Evolutionary conservation across 2,888 invertebrate species (phyloP).

Genomic region (Timandra comae): DNA sequence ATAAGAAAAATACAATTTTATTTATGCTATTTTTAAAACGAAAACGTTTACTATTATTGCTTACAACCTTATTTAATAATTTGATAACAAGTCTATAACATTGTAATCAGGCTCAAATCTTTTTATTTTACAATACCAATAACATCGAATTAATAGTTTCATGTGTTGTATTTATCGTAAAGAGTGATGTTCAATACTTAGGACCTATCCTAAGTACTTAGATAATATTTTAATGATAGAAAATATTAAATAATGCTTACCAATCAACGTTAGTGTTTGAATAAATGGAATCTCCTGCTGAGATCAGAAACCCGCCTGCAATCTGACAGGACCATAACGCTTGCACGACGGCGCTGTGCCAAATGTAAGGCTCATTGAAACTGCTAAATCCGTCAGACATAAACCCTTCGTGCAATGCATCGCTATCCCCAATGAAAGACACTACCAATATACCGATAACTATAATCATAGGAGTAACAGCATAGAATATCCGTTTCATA

Average conservation of each 20-base stretch:
- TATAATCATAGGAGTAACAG: slow-evolving; percentile 36
- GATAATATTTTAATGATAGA: too few species aligned
- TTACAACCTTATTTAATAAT: too few species aligned
- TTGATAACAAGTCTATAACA: too few species aligned
- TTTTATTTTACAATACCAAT: too few species aligned
- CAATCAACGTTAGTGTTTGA: slow-evolving; percentile 49
- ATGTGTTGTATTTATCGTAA: too few species aligned
- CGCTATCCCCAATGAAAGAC: slow-evolving; percentile 30
- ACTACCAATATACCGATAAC: slow-evolving; percentile 31
- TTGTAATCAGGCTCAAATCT: too few species aligned
- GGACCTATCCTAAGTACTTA: too few species aligned
- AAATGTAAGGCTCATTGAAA: slow-evolving; percentile 41
- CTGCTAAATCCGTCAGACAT: slow-evolving; percentile 34
- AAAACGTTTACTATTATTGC: too few species aligned
- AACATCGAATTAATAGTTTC: too few species aligned
- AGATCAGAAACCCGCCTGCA: slow-evolving; percentile 54
- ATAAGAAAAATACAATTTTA: too few species aligned
- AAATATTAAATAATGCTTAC: slow-evolving; percentile 30
- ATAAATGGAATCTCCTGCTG: slow-evolving; percentile 52
- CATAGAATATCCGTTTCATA: slow-evolving; percentile 53
- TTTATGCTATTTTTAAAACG: too few species aligned
- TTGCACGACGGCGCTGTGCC: slow-evolving; percentile 51
- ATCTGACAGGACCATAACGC: slow-evolving; percentile 51
- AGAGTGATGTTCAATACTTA: too few species aligned
- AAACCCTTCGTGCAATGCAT: slow-evolving; percentile 27